Conservation (phyloP, 2,797 vertebrate species). For the Sternarchorhynchus goeldii region DNA sequence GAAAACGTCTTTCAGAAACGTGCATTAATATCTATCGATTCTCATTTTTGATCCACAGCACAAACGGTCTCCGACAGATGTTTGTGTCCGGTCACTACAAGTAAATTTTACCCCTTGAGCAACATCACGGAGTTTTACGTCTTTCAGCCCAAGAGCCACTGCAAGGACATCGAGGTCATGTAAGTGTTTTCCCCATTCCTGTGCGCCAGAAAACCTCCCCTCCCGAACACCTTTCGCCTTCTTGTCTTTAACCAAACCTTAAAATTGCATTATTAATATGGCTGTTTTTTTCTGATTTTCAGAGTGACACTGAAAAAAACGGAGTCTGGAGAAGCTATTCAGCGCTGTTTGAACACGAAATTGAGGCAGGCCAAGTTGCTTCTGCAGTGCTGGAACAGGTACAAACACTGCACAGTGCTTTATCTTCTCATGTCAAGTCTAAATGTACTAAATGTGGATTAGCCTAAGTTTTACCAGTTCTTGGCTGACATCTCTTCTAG, state of each 20-base stretch:
- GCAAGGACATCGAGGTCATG: constrained; percentile 68
- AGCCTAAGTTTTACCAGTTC: neutral
- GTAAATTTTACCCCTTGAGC: constrained; percentile 23
- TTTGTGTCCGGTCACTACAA: neutral
- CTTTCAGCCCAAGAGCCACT: constrained; percentile 56
- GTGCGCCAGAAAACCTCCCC: too few species aligned
- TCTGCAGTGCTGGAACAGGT: constrained; percentile 74
- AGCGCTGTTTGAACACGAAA: constrained; percentile 62
- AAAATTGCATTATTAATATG: neutral
- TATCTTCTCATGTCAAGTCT: neutral
- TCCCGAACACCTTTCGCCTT: too few species aligned
- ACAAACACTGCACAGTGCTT: neutral
- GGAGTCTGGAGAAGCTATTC: neutral
- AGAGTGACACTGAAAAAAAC: constrained; percentile 65
- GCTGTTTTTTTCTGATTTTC: constrained; percentile 35
- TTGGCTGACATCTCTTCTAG: neutral
- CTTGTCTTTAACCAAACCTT: neutral
- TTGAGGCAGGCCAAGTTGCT: constrained; percentile 56
- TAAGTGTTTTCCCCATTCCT: constrained; percentile 60
- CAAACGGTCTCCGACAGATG: constrained; percentile 45
- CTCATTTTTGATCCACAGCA: constrained; percentile 24
- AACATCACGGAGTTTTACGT: constrained; percentile 69
- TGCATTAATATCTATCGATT: constrained; percentile 23
- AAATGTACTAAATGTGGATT: neutral
- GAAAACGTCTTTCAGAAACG: too few species aligned